Conservation (phyloP, 92 coral and sea anemone species). For the Paramuricea clavata region DNA sequence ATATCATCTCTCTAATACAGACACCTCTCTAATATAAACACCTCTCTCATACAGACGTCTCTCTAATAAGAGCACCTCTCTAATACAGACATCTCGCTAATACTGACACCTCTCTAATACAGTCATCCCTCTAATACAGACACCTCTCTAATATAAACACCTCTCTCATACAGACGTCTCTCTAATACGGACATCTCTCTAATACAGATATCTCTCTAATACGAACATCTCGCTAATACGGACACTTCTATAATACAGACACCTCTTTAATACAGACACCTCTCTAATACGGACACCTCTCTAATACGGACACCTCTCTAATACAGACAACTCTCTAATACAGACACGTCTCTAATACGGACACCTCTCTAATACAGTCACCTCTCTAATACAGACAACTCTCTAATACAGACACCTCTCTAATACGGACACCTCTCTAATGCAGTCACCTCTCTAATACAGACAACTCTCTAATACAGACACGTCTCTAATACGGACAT, state of each 20-base stretch:
- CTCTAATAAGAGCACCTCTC: too few species aligned
- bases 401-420: background rate
- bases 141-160: too few species aligned
- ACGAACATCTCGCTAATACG: background rate
- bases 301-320: background rate
- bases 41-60: too few species aligned
- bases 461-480: too few species aligned
- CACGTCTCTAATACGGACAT: too few species aligned
- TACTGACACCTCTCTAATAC: too few species aligned
- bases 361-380: constrained; percentile 6
- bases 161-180: background rate
- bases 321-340: background rate
- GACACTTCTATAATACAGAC: background rate
- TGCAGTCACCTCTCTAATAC: background rate
- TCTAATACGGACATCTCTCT: background rate
- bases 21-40: too few species aligned
- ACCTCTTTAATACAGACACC: background rate
- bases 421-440: background rate
- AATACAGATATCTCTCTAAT: background rate
- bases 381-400: background rate
- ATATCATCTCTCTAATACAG: too few species aligned
- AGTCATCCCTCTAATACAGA: too few species aligned
- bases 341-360: constrained; percentile 1
- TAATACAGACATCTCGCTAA: too few species aligned
- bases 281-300: background rate